These are phyloP conservation scores for Mirounga angustirostris DNA, from an alignment of 2,113 vertebrate species.

Conservation along the genomic window DNA sequence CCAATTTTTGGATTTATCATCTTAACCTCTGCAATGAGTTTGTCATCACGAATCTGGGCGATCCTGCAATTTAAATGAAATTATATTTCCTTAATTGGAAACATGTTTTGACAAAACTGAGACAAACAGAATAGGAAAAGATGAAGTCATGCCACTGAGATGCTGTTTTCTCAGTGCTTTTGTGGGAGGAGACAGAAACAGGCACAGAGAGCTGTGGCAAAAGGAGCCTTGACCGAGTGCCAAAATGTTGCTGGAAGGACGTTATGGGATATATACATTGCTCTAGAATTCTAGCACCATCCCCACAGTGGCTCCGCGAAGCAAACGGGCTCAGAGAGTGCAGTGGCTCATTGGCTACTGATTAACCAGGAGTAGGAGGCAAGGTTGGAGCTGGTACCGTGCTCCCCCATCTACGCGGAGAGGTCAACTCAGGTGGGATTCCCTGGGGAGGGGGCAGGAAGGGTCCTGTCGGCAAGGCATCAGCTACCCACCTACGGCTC, in stretches of 20 bases:
- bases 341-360: rapidly evolving
- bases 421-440: no score
- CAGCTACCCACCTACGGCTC: not conserved
- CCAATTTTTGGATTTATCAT: not conserved
- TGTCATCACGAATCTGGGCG: slow-evolving; percentile 25
- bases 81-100: not conserved
- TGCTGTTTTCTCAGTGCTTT: not conserved
- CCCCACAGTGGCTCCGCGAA: not conserved
- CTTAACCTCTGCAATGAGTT: not conserved
- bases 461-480: no score
- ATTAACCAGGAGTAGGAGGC: not conserved
- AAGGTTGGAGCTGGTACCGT: no score
- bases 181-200: not conserved
- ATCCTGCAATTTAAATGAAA: not conserved
- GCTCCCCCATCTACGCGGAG: rapidly evolving
- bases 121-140: not conserved
- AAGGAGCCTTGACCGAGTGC: rapidly evolving
- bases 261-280: rapidly evolving
- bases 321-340: not conserved
- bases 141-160: not conserved
- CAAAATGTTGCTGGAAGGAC: not conserved
- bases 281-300: not conserved
- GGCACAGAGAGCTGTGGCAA: not conserved
- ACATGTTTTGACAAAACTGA: not conserved
- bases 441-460: not conserved